Percentiles rank a stretch among this genome's conserved stretches.
Conservation (phyloP, 2,888 invertebrate species). For the Epirrhoe alternata region DNA sequence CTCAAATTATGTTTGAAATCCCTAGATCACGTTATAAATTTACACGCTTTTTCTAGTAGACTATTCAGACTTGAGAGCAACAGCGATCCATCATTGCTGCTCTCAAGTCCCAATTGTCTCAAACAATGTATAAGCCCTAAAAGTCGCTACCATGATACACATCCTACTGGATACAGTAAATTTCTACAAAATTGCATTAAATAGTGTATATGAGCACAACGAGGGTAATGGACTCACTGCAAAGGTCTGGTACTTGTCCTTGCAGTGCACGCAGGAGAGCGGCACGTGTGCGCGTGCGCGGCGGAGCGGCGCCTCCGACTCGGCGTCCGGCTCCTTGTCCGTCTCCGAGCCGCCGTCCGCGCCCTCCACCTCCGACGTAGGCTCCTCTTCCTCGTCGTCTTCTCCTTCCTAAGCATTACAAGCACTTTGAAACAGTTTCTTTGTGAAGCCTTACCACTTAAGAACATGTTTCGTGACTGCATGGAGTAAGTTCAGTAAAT, state of each 20-base stretch:
- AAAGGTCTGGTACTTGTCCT: slow-evolving; percentile 90
- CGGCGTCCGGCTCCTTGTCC: slow-evolving; percentile 83
- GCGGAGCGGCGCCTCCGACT: slow-evolving; percentile 82
- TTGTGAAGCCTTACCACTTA: background rate
- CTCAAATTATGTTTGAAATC: too few relatives aligned
- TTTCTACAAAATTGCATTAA: too few relatives aligned
- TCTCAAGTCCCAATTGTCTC: too few relatives aligned
- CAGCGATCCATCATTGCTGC: too few relatives aligned
- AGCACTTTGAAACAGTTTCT: background rate
- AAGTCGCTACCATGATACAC: too few relatives aligned
- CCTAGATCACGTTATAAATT: too few relatives aligned
- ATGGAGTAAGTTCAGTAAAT: too few relatives aligned
- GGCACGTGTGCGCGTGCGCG: slow-evolving; percentile 86
- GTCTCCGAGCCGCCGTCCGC: slow-evolving; percentile 82
- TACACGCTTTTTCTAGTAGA: too few relatives aligned
- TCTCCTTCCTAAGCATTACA: slow-evolving; percentile 2
- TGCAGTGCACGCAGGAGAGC: slow-evolving; percentile 91
- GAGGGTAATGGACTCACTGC: slow-evolving; percentile 75
- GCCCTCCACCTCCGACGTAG: slow-evolving; percentile 73
- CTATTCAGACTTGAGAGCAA: too few relatives aligned
- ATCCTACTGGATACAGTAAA: too few relatives aligned
- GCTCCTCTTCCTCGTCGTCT: slow-evolving; percentile 60
- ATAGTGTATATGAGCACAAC: background rate
- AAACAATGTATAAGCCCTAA: too few relatives aligned
- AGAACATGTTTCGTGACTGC: too few relatives aligned